Base-by-base conservation (phyloP, 2,113 vertebrate species). In the Erinaceus europaeus region DNA sequence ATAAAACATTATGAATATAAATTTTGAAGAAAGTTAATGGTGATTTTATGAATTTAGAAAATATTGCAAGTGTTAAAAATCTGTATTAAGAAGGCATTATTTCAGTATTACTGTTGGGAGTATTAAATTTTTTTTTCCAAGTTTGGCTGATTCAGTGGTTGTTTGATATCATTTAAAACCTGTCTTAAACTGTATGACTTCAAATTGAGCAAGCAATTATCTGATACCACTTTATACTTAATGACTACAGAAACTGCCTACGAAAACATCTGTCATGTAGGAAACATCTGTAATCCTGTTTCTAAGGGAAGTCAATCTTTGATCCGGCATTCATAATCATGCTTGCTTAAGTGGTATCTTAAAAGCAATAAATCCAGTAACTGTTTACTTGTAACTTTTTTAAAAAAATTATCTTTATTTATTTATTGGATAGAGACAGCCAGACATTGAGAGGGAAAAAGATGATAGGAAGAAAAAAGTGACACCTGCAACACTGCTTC, bases 31-130 rank as follows among this genome's bases (percentile, higher is more conserved):
- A n/a, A n/a, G n/a, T n/a, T n/a, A n/a, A n/a, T n/a, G n/a, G n/a
- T n/a, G n/a, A n/a, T n/a, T n/a, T 89, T 89, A 78, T 27, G 59
- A 84, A 89, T 74, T 84, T 65, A 94, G 71, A n/a, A 84, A 86
- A 74, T 65, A 29, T 65, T 64, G 50, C 1, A 91, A 87, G 93
- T 61, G 73, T 64, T 84, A 42, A 94, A n/a, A 90, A 59, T 91
- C 25, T 83, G 83, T 48, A 48, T 80, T 93, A 95, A 91, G 88
- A 92, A n/a, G 91, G 85, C 73, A 92, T 88, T 79, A 89, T 81
- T 89, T 84, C 88, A 55, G 86, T n/a, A n/a, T n/a, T n/a, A n/a
- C n/a, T n/a, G n/a, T n/a, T n/a, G n/a, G n/a, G n/a, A n/a, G n/a
- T n/a, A n/a, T n/a, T n/a, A n/a, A n/a, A 50, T 6, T 65, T 73